Evolutionary conservation across 2,113 vertebrate species (phyloP).

Genomic region (Pimephales promelas): DNA sequence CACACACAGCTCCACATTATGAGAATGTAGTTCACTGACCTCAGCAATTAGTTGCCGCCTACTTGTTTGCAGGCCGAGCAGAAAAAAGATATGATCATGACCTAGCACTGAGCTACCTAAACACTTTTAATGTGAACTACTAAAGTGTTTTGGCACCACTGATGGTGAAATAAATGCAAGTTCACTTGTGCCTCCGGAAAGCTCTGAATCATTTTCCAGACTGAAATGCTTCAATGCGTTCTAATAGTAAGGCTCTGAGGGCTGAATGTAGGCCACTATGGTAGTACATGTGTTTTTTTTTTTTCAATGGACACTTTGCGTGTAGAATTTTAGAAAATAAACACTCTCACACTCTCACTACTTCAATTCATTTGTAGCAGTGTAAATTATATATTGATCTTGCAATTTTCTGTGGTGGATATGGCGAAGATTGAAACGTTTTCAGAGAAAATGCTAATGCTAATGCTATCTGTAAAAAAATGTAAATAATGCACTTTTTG

Average conservation of each 20-base stretch:
- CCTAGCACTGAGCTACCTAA: neutral
- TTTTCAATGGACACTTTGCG: neutral
- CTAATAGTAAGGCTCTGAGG: neutral
- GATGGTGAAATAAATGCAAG: neutral
- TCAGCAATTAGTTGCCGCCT: constrained; percentile 11
- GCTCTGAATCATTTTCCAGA: neutral
- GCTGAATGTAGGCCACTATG: neutral
- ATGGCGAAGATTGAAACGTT: neutral
- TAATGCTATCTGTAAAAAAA: neutral
- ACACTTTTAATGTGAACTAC: neutral
- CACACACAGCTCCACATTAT: neutral
- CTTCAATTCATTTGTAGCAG: neutral
- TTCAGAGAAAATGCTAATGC: neutral
- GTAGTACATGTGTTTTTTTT: neutral
- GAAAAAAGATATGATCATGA: neutral
- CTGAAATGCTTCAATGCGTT: neutral
- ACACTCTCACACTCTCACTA: neutral
- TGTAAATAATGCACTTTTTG: neutral
- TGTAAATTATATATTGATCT: too few relatives aligned
- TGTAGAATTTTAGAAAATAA: neutral
- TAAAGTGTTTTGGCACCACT: neutral
- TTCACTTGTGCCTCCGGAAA: neutral
- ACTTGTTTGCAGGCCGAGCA: neutral
- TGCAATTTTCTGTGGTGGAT: neutral
- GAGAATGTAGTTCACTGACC: constrained; percentile 23